A percentile compares a stretch with the other conserved stretches of the same genome.
Conservation (phyloP, 1,140 invertebrate species). For the Drosophila rufa region DNA sequence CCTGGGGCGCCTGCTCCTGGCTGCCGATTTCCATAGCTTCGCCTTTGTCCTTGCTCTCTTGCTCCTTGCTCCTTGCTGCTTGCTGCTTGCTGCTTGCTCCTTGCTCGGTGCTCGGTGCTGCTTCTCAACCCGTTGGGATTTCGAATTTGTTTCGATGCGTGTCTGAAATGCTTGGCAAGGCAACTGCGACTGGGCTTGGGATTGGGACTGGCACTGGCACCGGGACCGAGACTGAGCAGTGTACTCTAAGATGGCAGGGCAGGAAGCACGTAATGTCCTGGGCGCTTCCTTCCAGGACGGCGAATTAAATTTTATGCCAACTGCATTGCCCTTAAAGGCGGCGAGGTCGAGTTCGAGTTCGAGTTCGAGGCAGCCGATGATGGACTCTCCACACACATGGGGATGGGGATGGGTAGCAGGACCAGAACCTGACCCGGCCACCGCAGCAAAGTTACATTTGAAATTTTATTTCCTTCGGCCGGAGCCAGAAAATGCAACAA, state of each 20-base stretch:
- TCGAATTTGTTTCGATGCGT: constrained; percentile 53
- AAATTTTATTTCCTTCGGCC: constrained; percentile 68
- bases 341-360: not conserved
- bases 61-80: not conserved
- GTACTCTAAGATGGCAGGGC: not conserved
- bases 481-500: constrained; percentile 65
- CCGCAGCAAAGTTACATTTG: constrained; percentile 60
- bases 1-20: not conserved
- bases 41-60: not conserved
- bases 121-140: constrained; percentile 9
- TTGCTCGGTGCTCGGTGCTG: not conserved
- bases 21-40: constrained; percentile 7
- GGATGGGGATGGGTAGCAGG: not conserved
- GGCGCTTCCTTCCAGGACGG: constrained; percentile 19
- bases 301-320: constrained; percentile 79
- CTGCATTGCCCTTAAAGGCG: constrained; percentile 60
- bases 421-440: constrained; percentile 13
- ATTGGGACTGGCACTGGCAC: not conserved
- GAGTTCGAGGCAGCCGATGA: constrained; percentile 15
- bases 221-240: no score
- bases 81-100: not conserved
- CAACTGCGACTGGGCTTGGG: constrained; percentile 15
- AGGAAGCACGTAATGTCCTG: constrained; percentile 44
- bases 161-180: constrained; percentile 35
- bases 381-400: constrained; percentile 29